Percentiles rank a stretch among this genome's conserved stretches.
These are phyloP conservation scores for Zapus hudsonius DNA, from an alignment of 2,113 vertebrate species.

Conservation along the genomic window DNA sequence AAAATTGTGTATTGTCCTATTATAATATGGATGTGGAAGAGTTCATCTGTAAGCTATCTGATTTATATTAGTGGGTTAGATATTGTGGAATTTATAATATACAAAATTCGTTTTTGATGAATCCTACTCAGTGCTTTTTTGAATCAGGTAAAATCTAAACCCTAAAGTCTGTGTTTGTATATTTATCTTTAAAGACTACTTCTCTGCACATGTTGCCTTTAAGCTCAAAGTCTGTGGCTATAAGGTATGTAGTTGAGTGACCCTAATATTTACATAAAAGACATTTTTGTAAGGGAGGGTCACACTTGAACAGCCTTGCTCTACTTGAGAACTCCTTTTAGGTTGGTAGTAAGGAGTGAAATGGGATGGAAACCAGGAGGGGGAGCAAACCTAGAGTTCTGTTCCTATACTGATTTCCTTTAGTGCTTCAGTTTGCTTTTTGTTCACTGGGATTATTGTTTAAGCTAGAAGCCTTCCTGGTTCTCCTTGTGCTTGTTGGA, in stretches of 20 bases:
- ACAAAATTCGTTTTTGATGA: slow-evolving; percentile 34
- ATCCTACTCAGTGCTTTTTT: not conserved
- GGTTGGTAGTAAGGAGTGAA: not conserved
- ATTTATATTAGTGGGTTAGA: slow-evolving; percentile 43
- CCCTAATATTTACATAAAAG: not conserved
- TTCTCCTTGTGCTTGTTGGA: not conserved
- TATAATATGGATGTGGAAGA: slow-evolving; percentile 25
- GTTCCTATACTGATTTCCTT: not conserved
- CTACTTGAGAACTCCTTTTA: slow-evolving; percentile 21
- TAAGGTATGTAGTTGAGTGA: slow-evolving; percentile 23
- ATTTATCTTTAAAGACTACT: slow-evolving; percentile 49
- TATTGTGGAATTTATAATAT: slow-evolving; percentile 42
- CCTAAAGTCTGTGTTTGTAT: slow-evolving; percentile 49
- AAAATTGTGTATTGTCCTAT: slow-evolving; percentile 26
- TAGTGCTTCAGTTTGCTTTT: slow-evolving; percentile 4
- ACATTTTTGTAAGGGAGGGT: not conserved
- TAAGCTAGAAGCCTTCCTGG: not conserved
- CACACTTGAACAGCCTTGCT: not conserved
- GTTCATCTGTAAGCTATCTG: slow-evolving; percentile 19
- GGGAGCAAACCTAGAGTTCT: slow-evolving; percentile 7
- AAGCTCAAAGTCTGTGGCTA: not conserved
- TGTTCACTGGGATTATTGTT: not conserved
- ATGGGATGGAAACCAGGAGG: not conserved
- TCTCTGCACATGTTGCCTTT: slow-evolving; percentile 54
- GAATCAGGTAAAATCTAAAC: slow-evolving; percentile 25